phyloP scores from a whole-genome alignment of 2,113 vertebrate species.

The Daboia siamensis region DNA sequence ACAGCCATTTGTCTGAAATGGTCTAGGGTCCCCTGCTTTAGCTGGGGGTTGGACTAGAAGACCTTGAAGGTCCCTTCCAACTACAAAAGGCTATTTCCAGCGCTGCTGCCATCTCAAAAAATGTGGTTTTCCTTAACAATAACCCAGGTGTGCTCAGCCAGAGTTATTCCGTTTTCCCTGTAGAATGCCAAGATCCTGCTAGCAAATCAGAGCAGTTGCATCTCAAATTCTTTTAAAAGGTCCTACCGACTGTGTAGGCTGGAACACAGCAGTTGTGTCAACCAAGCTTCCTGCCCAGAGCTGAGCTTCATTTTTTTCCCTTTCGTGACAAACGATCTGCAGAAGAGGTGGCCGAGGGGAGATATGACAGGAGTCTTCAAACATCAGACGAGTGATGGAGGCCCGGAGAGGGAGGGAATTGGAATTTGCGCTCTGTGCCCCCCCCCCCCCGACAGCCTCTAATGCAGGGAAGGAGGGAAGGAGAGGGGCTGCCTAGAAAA shows the following conservation, averaged over 20 bases:
- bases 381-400: background rate
- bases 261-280: background rate
- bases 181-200: background rate
- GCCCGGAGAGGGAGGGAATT: background rate
- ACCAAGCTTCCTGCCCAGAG: background rate
- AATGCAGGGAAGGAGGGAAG: background rate
- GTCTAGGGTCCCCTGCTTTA: too few relatives aligned
- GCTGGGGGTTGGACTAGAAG: too few relatives aligned
- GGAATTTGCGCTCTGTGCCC: accelerated
- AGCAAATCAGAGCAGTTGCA: background rate
- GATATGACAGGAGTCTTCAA: background rate
- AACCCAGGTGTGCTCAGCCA: background rate
- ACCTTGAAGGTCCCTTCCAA: too few relatives aligned
- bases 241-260: background rate
- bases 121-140: background rate
- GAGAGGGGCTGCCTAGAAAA: too few relatives aligned
- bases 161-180: background rate
- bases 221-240: background rate
- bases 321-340: background rate
- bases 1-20: background rate
- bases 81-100: background rate
- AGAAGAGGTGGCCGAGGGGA: background rate
- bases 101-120: background rate
- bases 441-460: background rate
- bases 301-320: background rate